Evolutionary conservation across 2,888 invertebrate species (phyloP).

Genomic region (Spodoptera exigua): DNA sequence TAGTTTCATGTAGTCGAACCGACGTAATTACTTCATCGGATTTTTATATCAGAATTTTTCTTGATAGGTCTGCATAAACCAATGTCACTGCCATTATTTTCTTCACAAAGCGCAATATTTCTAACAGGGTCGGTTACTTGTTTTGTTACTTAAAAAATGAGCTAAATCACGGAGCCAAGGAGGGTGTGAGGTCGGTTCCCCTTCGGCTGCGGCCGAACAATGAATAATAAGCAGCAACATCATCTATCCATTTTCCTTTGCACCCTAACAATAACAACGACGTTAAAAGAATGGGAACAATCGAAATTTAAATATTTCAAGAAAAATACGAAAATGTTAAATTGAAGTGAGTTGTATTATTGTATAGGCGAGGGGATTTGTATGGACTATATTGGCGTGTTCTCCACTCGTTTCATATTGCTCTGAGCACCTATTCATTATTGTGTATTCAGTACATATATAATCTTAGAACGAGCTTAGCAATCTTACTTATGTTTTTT

Average conservation of each 20-base stretch:
- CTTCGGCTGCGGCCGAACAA: constrained; percentile 71
- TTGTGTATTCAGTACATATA: constrained; percentile 19
- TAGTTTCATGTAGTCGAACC: constrained; percentile 24
- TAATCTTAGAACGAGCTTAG: too few relatives aligned
- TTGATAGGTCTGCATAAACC: constrained; percentile 64
- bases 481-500: too few relatives aligned
- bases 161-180: constrained; percentile 80
- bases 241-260: constrained; percentile 85
- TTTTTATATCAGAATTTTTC: constrained; percentile 38
- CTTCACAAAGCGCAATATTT: constrained; percentile 69
- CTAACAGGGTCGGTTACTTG: constrained; percentile 71
- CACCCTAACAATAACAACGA: constrained; percentile 80
- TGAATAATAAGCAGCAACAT: constrained; percentile 86
- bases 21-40: constrained; percentile 32
- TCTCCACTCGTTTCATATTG: constrained; percentile 33
- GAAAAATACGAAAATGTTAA: constrained; percentile 76
- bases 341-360: constrained; percentile 58
- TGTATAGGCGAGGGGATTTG: too few relatives aligned
- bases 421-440: constrained; percentile 41
- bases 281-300: constrained; percentile 82
- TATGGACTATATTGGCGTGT: constrained; percentile 23
- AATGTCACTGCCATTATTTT: constrained; percentile 64
- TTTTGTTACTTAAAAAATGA: constrained; percentile 86
- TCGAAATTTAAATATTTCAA: constrained; percentile 84
- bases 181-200: constrained; percentile 71